Evolutionary conservation across 2,888 invertebrate species (phyloP).

Genomic region (Poecilus cupreus): DNA sequence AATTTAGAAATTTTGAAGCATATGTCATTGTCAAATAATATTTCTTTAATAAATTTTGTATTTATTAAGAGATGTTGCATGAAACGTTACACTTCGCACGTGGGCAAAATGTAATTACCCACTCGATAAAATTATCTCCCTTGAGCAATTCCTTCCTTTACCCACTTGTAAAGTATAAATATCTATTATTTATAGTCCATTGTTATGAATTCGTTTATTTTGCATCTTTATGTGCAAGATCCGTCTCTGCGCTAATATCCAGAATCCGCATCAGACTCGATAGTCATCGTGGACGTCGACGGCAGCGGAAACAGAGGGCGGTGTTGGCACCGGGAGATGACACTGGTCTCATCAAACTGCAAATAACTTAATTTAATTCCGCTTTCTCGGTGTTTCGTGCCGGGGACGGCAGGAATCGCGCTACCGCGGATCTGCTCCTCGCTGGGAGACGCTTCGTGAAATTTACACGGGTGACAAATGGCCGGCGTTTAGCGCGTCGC

Average conservation of each 20-base stretch:
- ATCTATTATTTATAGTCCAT: too few relatives aligned
- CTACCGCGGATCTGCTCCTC: not conserved
- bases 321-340: not conserved
- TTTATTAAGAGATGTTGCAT: too few relatives aligned
- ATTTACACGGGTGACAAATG: constrained; percentile 46
- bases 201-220: too few relatives aligned
- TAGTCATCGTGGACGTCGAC: constrained; percentile 9
- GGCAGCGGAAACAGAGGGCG: constrained; percentile 7
- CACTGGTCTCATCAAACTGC: constrained; percentile 49
- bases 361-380: constrained; percentile 49
- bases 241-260: not conserved
- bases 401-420: constrained; percentile 11
- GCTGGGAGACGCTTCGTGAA: constrained; percentile 5
- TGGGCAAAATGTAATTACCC: too few relatives aligned
- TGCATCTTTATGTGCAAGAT: not conserved
- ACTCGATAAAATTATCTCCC: too few relatives aligned
- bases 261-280: not conserved
- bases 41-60: too few relatives aligned
- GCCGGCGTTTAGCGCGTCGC: constrained; percentile 18
- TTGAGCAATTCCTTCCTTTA: too few relatives aligned
- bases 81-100: too few relatives aligned
- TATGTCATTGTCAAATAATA: too few relatives aligned
- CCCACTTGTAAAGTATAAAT: too few relatives aligned
- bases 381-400: constrained; percentile 39
- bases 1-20: too few relatives aligned